phyloP scores from a whole-genome alignment of 2,888 invertebrate species.

The Dynastes maya region DNA sequence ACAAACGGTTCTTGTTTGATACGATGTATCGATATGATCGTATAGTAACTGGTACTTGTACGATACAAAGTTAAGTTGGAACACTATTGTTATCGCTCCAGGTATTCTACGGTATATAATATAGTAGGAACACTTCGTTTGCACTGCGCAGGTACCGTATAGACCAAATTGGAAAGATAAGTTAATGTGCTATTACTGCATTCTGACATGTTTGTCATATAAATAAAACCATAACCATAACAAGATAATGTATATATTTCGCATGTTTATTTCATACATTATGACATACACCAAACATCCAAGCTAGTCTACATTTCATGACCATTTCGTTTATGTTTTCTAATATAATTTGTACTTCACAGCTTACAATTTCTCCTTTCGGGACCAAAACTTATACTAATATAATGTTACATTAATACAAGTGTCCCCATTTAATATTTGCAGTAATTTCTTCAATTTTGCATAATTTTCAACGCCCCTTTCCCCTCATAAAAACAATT shows the following conservation, averaged over 20 bases:
- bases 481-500: conserved; percentile 47
- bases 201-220: too few species aligned
- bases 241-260: conserved; percentile 53
- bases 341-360: conserved; percentile 64
- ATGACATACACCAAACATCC: conserved; percentile 69
- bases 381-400: conserved; percentile 16
- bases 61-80: too few species aligned
- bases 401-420: conserved; percentile 4
- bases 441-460: conserved; percentile 12
- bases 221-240: conserved; percentile 49
- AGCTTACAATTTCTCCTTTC: conserved; percentile 53
- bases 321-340: conserved; percentile 61
- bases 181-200: too few species aligned
- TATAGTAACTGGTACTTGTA: too few species aligned
- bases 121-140: too few species aligned
- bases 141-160: too few species aligned
- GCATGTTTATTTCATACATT: conserved; percentile 64
- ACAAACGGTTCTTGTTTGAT: too few species aligned
- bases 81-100: too few species aligned
- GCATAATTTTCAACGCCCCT: conserved; percentile 24
- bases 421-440: conserved; percentile 33
- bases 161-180: too few species aligned
- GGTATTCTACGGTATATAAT: too few species aligned
- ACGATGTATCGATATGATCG: too few species aligned
- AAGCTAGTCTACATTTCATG: conserved; percentile 64